Percentiles rank a stretch among this genome's conserved stretches.
phyloP scores from a whole-genome alignment of 2,888 invertebrate species.

The Allygus modestus region DNA sequence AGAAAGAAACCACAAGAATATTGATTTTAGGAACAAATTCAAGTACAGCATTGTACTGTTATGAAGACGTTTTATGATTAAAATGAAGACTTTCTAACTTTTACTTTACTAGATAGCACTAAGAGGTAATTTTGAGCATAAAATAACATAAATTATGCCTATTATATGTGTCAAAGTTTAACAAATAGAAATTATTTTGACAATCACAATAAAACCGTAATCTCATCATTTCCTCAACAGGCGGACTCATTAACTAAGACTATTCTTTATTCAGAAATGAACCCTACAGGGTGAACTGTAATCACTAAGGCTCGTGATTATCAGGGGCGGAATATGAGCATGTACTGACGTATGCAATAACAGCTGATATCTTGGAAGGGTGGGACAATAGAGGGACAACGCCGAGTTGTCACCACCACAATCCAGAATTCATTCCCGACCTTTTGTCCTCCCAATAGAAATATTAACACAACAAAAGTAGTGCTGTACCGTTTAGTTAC shows the following conservation, averaged over 20 bases:
- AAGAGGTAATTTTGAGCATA: too few relatives aligned
- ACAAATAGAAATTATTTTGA: too few relatives aligned
- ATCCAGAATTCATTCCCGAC: constrained; percentile 28
- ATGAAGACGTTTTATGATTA: too few relatives aligned
- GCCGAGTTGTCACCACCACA: not conserved
- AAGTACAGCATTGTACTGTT: too few relatives aligned
- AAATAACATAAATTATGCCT: too few relatives aligned
- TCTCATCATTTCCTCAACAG: too few relatives aligned
- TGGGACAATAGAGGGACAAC: not conserved
- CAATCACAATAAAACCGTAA: too few relatives aligned
- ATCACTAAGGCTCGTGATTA: constrained; percentile 34
- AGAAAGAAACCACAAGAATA: too few relatives aligned
- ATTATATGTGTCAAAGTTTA: too few relatives aligned
- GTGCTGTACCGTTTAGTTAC: constrained; percentile 30
- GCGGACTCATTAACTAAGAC: not conserved
- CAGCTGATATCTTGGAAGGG: constrained; percentile 30
- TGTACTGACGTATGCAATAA: constrained; percentile 27
- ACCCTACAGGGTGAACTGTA: not conserved
- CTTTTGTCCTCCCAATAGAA: constrained; percentile 43
- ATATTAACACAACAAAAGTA: constrained; percentile 49
- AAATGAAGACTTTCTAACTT: too few relatives aligned
- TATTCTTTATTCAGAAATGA: not conserved
- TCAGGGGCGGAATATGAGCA: constrained; percentile 16
- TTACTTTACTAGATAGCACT: too few relatives aligned
- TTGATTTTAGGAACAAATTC: too few relatives aligned